Evolutionary conservation across 1,140 invertebrate species (phyloP), one percentile per base, ranked within the genome.

Genomic region (Whitmania pigra): DNA sequence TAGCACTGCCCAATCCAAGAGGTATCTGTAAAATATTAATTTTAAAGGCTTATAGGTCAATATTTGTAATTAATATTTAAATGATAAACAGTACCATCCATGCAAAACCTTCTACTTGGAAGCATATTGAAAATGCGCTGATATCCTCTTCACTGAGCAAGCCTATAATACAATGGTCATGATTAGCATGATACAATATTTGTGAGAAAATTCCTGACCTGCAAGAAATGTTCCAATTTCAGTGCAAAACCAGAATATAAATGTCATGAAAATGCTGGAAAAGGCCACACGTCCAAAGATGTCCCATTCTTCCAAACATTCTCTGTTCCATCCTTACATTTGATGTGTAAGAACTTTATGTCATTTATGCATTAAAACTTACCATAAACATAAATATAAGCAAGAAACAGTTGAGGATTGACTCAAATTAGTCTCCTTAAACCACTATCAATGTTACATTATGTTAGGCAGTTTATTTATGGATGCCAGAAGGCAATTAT

Each of bases 191-290:
- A 49, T 11, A 49, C 15, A 49, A 15, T 49, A 17, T 49, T 49
- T 49, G 43, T 7, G 15, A 49, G 43, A 3, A 49, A 49, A 49
- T 49, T 69, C 40, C 49, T 67, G 11, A 74, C 73, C 73, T 36
- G 73, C 69, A 31, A 74, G 71, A 69, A 74, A 74, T 72, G 73
- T 74, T 67, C 73, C 73, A 18, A 72, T 67, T 69, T 74, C 73
- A 9, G 73, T 74, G 49, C 71, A 74, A 7, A 74, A 57, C 73
- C 73, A 74, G 71, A 72, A 74, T n/a, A 74, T 68, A 55, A 72
- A 72, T 22, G 73, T 74, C 73, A 74, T 74, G 63, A 67, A 49
- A 40, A 74, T 71, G 71, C 73, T 74, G 5, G 73, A 67, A 43
- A 71, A 20, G 20, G 63, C 63, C 40, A 74, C 73, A 25, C 49